Percentiles rank a stretch among this genome's conserved stretches.
phyloP scores from a whole-genome alignment of 2,113 vertebrate species.

The Brachypteracias leptosomus region DNA sequence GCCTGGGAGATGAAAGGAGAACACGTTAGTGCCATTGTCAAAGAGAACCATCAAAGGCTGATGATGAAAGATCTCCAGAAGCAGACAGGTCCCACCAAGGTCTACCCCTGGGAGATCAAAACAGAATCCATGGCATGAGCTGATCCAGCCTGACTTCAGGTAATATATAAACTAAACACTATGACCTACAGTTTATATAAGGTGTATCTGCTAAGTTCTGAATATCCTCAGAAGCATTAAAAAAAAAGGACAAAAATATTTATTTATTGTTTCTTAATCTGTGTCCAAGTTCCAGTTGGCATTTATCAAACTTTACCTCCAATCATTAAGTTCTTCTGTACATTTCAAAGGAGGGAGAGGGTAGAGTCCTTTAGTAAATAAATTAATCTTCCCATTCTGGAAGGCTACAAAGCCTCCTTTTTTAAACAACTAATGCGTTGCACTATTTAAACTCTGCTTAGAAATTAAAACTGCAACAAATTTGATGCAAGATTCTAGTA shows the following conservation, averaged over 20 bases:
- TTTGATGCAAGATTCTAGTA: background rate
- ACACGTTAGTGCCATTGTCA: rapidly evolving
- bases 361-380: background rate
- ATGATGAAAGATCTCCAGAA: background rate
- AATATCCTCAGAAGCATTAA: background rate
- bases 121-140: background rate
- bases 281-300: background rate
- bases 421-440: background rate
- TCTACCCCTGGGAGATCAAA: background rate
- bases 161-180: background rate
- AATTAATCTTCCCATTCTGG: background rate
- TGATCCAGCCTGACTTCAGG: background rate
- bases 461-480: background rate
- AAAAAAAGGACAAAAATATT: background rate
- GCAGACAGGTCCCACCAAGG: background rate
- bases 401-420: background rate
- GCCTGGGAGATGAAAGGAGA: background rate
- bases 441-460: background rate
- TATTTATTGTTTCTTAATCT: background rate
- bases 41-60: background rate
- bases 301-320: background rate
- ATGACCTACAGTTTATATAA: background rate
- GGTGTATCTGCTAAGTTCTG: background rate
- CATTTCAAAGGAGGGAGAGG: background rate
- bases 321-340: background rate